Percentiles rank a stretch among this genome's conserved stretches.
Evolutionary conservation across 2,888 invertebrate genomes (phyloP).

Genomic region (Calephelis perditalis): DNA sequence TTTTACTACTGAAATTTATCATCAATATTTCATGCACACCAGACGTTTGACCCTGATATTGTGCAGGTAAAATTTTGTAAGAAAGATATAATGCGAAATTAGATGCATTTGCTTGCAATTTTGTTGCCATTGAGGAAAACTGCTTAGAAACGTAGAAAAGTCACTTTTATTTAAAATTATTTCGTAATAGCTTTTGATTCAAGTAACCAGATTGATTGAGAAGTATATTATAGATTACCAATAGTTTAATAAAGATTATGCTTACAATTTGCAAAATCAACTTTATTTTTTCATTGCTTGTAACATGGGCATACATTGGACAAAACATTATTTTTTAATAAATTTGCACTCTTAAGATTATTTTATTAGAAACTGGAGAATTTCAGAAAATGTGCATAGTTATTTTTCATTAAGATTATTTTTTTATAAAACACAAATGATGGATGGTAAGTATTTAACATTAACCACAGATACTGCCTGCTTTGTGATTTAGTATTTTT

Average conservation of each 20-base stretch:
- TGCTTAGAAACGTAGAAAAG: conserved; percentile 6
- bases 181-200: conserved; percentile 1
- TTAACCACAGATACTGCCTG: too few relatives aligned
- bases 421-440: too few relatives aligned
- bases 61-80: conserved; percentile 50
- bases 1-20: background rate
- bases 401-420: too few relatives aligned
- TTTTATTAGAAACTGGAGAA: background rate
- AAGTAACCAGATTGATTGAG: background rate
- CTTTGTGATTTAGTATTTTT: too few relatives aligned
- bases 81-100: conserved; percentile 23
- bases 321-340: background rate
- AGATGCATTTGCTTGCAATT: conserved; percentile 22
- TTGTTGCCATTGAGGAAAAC: conserved; percentile 3
- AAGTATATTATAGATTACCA: background rate
- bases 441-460: too few relatives aligned
- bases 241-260: background rate
- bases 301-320: background rate
- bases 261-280: background rate
- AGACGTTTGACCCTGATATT: conserved; percentile 52
- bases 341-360: background rate
- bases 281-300: conserved; percentile 4
- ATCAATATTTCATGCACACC: conserved; percentile 48
- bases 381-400: too few relatives aligned
- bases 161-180: conserved; percentile 5